Evolutionary conservation across 2,888 invertebrate genomes (phyloP).

Genomic region (Zhuqinia jingwanae): DNA sequence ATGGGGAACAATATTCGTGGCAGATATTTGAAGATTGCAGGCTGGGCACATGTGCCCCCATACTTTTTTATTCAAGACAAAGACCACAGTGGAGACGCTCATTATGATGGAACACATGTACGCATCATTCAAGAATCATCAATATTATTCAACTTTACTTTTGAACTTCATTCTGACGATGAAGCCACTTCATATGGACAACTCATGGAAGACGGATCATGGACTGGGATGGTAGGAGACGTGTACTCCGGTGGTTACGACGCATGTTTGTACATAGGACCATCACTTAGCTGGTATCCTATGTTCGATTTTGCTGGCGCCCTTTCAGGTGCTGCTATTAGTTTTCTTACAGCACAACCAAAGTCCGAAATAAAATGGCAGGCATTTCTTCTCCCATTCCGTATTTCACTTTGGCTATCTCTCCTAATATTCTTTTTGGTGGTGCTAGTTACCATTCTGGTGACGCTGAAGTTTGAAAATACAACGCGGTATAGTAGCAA

Average conservation of each 20-base stretch:
- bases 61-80: not conserved
- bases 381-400: conserved; percentile 59
- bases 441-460: not conserved
- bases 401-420: conserved; percentile 21
- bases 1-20: conserved; percentile 48
- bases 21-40: conserved; percentile 27
- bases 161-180: conserved; percentile 33
- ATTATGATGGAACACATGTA: conserved; percentile 46
- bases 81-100: not conserved
- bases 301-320: conserved; percentile 58
- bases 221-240: conserved; percentile 59
- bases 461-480: not conserved
- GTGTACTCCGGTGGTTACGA: conserved; percentile 43
- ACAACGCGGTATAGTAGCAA: not conserved
- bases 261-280: conserved; percentile 19
- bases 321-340: conserved; percentile 25
- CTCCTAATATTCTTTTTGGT: not conserved
- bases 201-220: conserved; percentile 48
- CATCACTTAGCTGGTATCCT: conserved; percentile 24
- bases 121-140: conserved; percentile 32
- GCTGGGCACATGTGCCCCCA: conserved; percentile 50
- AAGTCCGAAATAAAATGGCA: conserved; percentile 55
- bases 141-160: conserved; percentile 44
- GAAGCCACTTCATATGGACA: conserved; percentile 35
- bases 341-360: conserved; percentile 35